A percentile compares a stretch with the other conserved stretches of the same genome.
These are phyloP conservation scores for Tetramorium simillimum DNA, from an alignment of 1,140 invertebrate genomes.

Conservation along the genomic window DNA sequence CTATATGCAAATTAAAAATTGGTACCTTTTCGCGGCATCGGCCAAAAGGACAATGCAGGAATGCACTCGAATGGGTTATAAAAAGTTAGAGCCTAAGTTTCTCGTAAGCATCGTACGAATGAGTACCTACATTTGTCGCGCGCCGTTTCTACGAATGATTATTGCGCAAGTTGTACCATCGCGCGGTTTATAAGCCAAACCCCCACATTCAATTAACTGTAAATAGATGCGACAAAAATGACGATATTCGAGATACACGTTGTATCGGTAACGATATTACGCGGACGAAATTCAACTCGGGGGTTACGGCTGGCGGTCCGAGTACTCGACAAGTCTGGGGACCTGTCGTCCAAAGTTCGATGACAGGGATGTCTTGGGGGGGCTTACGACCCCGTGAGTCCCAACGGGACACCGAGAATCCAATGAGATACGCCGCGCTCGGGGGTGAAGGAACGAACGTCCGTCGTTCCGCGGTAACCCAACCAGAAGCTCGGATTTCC, in stretches of 20 bases:
- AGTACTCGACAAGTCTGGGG: slow-evolving; percentile 22
- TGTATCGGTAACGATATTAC: not conserved
- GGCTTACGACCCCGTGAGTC: slow-evolving; percentile 62
- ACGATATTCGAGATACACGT: not conserved
- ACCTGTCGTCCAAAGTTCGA: slow-evolving; percentile 74
- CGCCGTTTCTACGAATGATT: slow-evolving; percentile 11
- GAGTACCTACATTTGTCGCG: slow-evolving; percentile 9
- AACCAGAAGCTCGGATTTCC: slow-evolving; percentile 62
- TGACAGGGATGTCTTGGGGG: slow-evolving; percentile 68
- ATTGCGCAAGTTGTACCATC: slow-evolving; percentile 1
- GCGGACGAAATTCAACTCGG: not conserved
- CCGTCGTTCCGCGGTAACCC: slow-evolving; percentile 62
- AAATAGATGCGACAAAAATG: not conserved
- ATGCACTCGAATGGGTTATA: slow-evolving; percentile 14
- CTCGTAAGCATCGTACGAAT: slow-evolving; percentile 1
- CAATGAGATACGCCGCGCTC: slow-evolving; percentile 22
- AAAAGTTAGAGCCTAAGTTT: slow-evolving; percentile 38
- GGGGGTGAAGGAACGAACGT: slow-evolving; percentile 61
- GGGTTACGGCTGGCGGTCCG: not conserved
- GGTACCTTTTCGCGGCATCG: not conserved
- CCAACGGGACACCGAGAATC: slow-evolving; percentile 49
- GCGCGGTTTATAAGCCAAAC: not conserved
- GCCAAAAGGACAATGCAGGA: not conserved
- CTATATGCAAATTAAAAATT: not conserved
- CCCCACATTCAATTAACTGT: not conserved